A percentile compares a stretch with the other conserved stretches of the same genome.
Conservation (phyloP, 1,140 invertebrate species). For the Drosophila ananassae region DNA sequence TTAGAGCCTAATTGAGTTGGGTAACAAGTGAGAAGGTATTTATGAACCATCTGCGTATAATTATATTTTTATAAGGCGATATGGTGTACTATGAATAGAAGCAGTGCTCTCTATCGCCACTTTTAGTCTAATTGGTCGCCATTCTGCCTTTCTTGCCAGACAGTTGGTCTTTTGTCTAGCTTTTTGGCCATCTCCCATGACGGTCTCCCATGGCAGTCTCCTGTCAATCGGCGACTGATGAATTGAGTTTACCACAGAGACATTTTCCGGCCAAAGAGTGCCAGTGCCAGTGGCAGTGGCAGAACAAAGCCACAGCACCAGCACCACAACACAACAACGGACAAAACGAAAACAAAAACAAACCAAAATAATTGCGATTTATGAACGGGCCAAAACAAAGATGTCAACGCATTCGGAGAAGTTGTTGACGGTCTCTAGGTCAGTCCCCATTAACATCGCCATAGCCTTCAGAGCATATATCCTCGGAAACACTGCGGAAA, state of each 20-base stretch:
- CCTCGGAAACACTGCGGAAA: background rate
- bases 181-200: slow-evolving; percentile 13
- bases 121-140: slow-evolving; percentile 40
- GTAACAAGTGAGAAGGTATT: background rate
- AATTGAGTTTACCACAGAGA: slow-evolving; percentile 52
- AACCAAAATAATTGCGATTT: slow-evolving; percentile 35
- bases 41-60: background rate
- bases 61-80: slow-evolving; percentile 3
- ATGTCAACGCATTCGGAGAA: slow-evolving; percentile 40
- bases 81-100: slow-evolving; percentile 25
- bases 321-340: background rate
- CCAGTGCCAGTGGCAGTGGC: background rate
- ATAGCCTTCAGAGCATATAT: slow-evolving; percentile 16
- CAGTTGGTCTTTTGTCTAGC: slow-evolving; percentile 33
- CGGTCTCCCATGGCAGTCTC: slow-evolving; percentile 38
- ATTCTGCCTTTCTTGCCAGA: slow-evolving; percentile 32
- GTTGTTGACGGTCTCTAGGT: slow-evolving; percentile 52
- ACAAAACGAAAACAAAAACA: slow-evolving; percentile 33
- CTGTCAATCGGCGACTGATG: slow-evolving; percentile 66
- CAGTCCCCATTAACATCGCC: slow-evolving; percentile 29
- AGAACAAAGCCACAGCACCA: slow-evolving; percentile 23
- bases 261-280: slow-evolving; percentile 43
- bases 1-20: slow-evolving; percentile 3
- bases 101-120: slow-evolving; percentile 20
- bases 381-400: slow-evolving; percentile 44